Base-by-base conservation (phyloP, 2,113 vertebrate genomes). In the Oreocharis arfaki region DNA sequence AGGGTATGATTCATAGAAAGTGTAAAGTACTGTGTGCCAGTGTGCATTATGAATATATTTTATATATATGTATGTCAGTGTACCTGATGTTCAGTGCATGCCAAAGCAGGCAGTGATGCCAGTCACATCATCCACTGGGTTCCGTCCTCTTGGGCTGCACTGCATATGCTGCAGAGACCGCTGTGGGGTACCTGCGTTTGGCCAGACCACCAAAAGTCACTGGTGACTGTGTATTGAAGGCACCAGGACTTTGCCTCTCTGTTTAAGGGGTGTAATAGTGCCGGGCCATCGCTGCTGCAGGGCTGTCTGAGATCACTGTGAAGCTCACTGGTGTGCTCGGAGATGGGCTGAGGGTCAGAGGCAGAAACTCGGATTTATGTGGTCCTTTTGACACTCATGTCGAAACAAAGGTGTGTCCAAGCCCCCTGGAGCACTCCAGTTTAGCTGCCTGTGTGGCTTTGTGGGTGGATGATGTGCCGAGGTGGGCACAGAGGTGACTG, bases 1-100 rank as follows among this genome's bases (percentile, higher is more conserved):
- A 57, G 41, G 53, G 14, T 92, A 23, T 90, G 65, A 90, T 93
- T 94, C 90, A 88, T 65, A 87, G 92, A 49, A 88, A 87, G 68
- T 17, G n/a, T 74, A 77, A 92, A 91, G 81, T 49, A 16, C 3
- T 16, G 41, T 16, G 24, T 82, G 67, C 60, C 67, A 87, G 37
- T 57, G 44, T 86, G 68, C 52, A 27, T 79, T 77, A 46, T 23
- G 46, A 57, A 50, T 73, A 4, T 53, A 42, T 76, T 87, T 52
- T 69, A 23, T 77, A 12, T 37, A 2, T 52, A n/a, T 53, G 10
- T 82, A 3, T 53, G 44, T 27, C 57, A 74, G 60, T 1, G 1
- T 30, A 39, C 9, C 8, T 80, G 55, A 11, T 77, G 73, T 28
- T 95, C 49, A 57, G 41, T 52, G 28, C 53, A 23, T 50, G 65